phyloP scores from a whole-genome alignment of 2,113 vertebrate species.

The Mandrillus leucophaeus region DNA sequence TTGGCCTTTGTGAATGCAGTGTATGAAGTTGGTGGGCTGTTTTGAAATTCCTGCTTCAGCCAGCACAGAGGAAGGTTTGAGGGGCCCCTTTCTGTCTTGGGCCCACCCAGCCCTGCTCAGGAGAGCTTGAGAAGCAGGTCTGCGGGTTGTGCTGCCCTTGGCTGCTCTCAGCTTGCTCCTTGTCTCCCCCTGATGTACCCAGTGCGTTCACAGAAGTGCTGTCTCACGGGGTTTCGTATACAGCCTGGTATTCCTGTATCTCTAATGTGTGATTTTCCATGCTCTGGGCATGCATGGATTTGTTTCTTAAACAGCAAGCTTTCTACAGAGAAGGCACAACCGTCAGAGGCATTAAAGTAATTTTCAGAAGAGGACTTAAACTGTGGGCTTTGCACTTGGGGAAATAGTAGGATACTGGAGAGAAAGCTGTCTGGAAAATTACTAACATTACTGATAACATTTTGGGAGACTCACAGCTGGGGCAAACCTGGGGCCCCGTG shows the following conservation, averaged over 20 bases:
- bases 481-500: background rate
- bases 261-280: background rate
- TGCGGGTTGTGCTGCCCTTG: background rate
- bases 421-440: background rate
- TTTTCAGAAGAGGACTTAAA: background rate
- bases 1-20: background rate
- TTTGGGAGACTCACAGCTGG: background rate
- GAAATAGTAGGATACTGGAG: background rate
- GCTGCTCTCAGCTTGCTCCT: background rate
- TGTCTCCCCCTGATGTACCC: background rate
- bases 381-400: background rate
- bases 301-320: background rate
- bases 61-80: background rate
- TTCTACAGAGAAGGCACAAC: background rate
- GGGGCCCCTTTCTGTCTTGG: background rate
- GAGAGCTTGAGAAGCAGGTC: background rate
- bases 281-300: background rate
- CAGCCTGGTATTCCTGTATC: background rate
- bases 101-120: accelerated
- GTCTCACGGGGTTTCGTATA: accelerated
- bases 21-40: background rate
- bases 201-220: background rate
- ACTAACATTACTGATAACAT: background rate
- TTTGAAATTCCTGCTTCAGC: background rate
- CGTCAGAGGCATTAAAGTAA: too few relatives aligned